Percentiles rank a stretch among this genome's conserved stretches.
phyloP scores from a whole-genome alignment of 2,888 invertebrate species.

The Stenurella melanura region DNA sequence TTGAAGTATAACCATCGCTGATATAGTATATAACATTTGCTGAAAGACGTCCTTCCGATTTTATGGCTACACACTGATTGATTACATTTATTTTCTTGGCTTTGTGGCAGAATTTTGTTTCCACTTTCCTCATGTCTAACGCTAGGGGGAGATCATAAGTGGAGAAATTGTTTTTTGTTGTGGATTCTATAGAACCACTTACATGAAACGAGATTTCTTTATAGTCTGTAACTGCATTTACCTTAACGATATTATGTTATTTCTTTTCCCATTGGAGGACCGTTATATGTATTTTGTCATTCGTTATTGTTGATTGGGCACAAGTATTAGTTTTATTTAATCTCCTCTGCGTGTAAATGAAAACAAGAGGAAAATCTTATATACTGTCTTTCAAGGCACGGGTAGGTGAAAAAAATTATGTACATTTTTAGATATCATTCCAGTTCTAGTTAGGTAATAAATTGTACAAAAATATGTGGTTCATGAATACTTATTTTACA shows the following conservation, averaged over 20 bases:
- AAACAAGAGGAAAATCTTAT: too few relatives aligned
- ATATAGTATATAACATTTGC: slow-evolving; percentile 42
- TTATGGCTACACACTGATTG: slow-evolving; percentile 44
- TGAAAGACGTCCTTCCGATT: slow-evolving; percentile 31
- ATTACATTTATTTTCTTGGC: slow-evolving; percentile 46
- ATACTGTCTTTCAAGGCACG: too few relatives aligned
- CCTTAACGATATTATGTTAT: background rate
- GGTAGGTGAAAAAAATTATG: too few relatives aligned
- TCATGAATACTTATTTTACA: too few relatives aligned
- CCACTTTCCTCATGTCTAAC: slow-evolving; percentile 39
- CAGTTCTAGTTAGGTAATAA: too few relatives aligned
- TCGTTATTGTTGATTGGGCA: too few relatives aligned
- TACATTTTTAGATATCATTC: too few relatives aligned
- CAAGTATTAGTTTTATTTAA: too few relatives aligned
- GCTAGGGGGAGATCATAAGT: slow-evolving; percentile 22
- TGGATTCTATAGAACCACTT: background rate
- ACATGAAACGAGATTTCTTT: background rate
- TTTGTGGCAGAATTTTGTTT: slow-evolving; percentile 41
- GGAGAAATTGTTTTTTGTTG: slow-evolving; percentile 31
- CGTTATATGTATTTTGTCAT: too few relatives aligned
- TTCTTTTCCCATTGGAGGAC: background rate
- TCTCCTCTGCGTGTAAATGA: too few relatives aligned
- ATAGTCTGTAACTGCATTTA: slow-evolving; percentile 1
- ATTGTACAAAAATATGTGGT: too few relatives aligned
- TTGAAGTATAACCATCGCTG: too few relatives aligned